A percentile compares a stretch with the other conserved stretches of the same genome.
Conservation (phyloP, 2,888 invertebrate species). For the Yponomeuta plumbellus region DNA sequence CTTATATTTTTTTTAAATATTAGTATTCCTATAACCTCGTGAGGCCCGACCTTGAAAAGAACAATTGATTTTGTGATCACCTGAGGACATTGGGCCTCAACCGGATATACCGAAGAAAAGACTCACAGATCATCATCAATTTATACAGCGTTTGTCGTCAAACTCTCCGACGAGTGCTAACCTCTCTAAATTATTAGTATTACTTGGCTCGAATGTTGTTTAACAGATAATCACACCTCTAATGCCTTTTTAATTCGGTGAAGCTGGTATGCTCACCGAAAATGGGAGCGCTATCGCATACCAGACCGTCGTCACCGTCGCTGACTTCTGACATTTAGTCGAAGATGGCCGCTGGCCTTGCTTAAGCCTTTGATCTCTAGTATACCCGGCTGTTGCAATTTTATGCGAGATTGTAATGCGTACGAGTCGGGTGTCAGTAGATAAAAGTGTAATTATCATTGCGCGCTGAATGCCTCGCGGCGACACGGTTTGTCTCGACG, state of each 20-base stretch:
- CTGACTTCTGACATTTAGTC: slow-evolving; percentile 60
- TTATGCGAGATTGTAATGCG: slow-evolving; percentile 53
- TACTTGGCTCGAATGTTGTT: slow-evolving; percentile 16
- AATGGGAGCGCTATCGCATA: slow-evolving; percentile 45
- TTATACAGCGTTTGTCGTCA: background rate
- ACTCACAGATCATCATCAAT: background rate
- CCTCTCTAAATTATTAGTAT: background rate
- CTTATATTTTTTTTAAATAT: too few species aligned
- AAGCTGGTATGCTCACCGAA: slow-evolving; percentile 8
- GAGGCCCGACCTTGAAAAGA: too few species aligned
- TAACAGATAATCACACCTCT: slow-evolving; percentile 19
- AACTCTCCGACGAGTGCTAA: background rate
- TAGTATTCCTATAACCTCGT: too few species aligned
- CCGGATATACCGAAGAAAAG: background rate
- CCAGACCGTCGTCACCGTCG: slow-evolving; percentile 37
- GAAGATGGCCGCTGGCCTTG: slow-evolving; percentile 58
- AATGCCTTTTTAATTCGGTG: slow-evolving; percentile 23
- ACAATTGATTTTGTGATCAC: too few species aligned
- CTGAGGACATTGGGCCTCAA: too few species aligned
- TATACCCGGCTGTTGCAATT: slow-evolving; percentile 52
- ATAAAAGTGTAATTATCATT: slow-evolving; percentile 52
- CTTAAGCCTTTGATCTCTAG: slow-evolving; percentile 59
- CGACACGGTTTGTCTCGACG: slow-evolving; percentile 27
- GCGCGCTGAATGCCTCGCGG: slow-evolving; percentile 27
- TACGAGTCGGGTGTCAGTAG: slow-evolving; percentile 37